Conservation (phyloP, 1,140 invertebrate genomes). For the Papilio polytes region DNA sequence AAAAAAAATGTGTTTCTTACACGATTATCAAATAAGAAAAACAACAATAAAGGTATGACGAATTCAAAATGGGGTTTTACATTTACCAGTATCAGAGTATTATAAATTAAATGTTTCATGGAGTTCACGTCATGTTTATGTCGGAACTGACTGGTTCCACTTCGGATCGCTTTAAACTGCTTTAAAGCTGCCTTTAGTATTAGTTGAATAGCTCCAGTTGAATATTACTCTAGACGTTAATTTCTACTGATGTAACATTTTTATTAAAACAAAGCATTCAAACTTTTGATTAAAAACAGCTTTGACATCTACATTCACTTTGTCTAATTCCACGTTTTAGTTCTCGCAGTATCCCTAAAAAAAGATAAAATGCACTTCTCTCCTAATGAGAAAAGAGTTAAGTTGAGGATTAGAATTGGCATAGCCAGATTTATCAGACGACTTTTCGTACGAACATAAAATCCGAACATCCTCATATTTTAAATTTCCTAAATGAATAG, state of each 20-base stretch:
- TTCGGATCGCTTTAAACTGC: neutral
- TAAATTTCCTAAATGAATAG: neutral
- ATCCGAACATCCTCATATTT: neutral
- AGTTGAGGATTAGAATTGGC: no score
- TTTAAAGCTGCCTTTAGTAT: neutral
- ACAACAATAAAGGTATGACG: neutral
- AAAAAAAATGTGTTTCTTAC: neutral
- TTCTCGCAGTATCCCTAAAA: no score
- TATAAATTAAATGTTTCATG: neutral
- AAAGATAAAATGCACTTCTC: no score
- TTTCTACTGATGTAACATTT: no score
- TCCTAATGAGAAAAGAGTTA: no score
- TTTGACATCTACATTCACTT: no score
- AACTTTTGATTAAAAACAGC: no score
- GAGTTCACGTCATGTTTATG: slow-evolving; percentile 3
- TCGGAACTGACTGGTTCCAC: neutral
- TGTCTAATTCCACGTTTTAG: no score
- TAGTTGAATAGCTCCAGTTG: neutral
- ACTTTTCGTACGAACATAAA: neutral
- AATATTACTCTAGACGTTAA: neutral
- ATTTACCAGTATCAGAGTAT: neutral
- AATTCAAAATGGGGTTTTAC: neutral
- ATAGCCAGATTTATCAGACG: neutral
- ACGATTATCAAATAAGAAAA: neutral
- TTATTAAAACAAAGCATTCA: no score